Base-by-base conservation (phyloP, 2,888 invertebrate genomes). In the Hirtodrosophila histrioides region DNA sequence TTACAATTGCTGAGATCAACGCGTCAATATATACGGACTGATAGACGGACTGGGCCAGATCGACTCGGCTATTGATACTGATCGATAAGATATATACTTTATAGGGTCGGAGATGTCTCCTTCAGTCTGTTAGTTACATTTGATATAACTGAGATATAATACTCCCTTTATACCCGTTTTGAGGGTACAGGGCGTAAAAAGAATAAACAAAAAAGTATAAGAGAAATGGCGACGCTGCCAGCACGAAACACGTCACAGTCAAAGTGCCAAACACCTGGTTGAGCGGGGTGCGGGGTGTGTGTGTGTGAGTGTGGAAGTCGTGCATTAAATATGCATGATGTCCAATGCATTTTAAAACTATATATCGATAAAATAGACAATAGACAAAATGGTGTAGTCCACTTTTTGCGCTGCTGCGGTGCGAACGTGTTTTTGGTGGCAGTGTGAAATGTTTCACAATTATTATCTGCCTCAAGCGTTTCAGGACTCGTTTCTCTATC, bases 281-380 rank as follows among this genome's bases (percentile, higher is more conserved):
- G 17, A 1, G 17, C 17, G 17, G 17, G 17, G 17, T 17, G 17
- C 17, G 17, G 17, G 17, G 17, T 17, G 17, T 17, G 17, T 17
- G 17, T 54, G 17, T 1, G 17, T 17, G 17, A 1, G 17, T 17
- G 17, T 54, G 64, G 70, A 69, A 69, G 62, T 68, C 69, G 41
- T 80, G 73, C 69, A 84, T 84, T 77, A 84, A 88, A 80, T 75
- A 84, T 84, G 75, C 84, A 86, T 54, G 63, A 75, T 86, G 72
- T 69, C 75, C 75, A 73, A 79, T 83, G 84, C 80, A 86, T 80
- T 88, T 82, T 73, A 65, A 77, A 86, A 67, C 66, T 17, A 62
- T 69, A 54, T 83, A 84, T 84, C 86, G 86, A 84, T 84, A 86
- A 83, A 84, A 88, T 86, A 83, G 80, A 76, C 17, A 17, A 17